These are phyloP conservation scores for Calonectris borealis DNA, from an alignment of 2,113 vertebrate genomes.

Conservation along the genomic window DNA sequence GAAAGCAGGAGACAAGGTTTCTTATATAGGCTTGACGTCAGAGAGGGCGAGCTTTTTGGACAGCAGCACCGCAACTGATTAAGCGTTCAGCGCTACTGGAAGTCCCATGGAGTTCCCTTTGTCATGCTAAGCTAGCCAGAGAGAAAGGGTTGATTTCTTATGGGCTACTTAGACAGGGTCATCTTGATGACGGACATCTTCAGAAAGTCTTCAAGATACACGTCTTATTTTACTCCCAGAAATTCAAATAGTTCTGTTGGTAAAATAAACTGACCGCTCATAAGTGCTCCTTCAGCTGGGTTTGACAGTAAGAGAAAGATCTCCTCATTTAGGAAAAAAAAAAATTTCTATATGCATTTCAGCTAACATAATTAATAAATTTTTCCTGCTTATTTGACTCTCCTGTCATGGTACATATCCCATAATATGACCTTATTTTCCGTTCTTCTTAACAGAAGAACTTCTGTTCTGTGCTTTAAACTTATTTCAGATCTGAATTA, in stretches of 20 bases:
- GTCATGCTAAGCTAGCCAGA: not conserved
- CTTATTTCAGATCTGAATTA: not conserved
- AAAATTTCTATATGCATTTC: not conserved
- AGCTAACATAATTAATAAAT: not conserved
- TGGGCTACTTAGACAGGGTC: not conserved
- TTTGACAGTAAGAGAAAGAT: not conserved
- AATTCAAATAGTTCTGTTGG: not conserved
- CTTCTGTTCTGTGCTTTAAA: not conserved
- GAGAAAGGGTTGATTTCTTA: not conserved
- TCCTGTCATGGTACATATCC: not conserved
- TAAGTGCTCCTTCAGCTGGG: not conserved
- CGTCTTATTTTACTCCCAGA: not conserved
- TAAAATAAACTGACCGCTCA: not conserved
- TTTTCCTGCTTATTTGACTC: not conserved
- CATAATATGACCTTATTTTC: not conserved
- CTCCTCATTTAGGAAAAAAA: not conserved
- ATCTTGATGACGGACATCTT: not conserved
- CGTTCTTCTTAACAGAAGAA: not conserved
- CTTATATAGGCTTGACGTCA: not conserved
- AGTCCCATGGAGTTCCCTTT: not conserved
- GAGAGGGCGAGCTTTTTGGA: not conserved
- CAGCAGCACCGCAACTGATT: accelerated
- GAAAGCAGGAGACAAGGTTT: not conserved
- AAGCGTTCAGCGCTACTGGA: not conserved
- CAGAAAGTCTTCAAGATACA: not conserved